Evolutionary conservation across 2,113 vertebrate species (phyloP).

Genomic region (Nycticorax nycticorax): DNA sequence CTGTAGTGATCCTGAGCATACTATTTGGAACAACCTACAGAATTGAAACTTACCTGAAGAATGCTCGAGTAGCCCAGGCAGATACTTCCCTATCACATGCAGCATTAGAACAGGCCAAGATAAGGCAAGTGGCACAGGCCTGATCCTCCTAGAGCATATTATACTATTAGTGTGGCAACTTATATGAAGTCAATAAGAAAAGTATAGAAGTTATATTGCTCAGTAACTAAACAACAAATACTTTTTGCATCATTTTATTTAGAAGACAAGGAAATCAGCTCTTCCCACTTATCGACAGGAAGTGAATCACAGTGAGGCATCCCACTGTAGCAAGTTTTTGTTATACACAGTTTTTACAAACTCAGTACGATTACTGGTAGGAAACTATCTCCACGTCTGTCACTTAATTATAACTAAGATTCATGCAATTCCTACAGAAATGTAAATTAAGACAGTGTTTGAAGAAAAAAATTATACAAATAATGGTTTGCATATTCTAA

Average conservation of each 20-base stretch:
- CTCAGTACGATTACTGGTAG: not conserved
- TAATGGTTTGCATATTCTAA: not conserved
- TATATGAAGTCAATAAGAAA: not conserved
- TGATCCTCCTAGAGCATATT: conserved; percentile 85
- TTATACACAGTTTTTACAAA: not conserved
- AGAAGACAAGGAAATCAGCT: not conserved
- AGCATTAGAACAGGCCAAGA: conserved; percentile 90
- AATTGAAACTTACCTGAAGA: conserved; percentile 85
- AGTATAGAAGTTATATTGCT: fast-evolving
- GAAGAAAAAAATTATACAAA: not conserved
- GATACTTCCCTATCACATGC: conserved; percentile 91
- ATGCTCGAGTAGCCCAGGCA: conserved; percentile 91
- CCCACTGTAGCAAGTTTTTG: not conserved
- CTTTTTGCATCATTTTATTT: not conserved
- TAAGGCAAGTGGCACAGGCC: conserved; percentile 92
- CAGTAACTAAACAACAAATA: not conserved
- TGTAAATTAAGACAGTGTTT: not conserved
- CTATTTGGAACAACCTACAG: not conserved
- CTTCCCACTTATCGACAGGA: fast-evolving
- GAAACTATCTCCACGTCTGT: not conserved
- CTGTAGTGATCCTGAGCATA: not conserved
- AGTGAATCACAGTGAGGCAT: not conserved
- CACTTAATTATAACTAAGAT: not conserved
- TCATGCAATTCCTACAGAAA: not conserved
- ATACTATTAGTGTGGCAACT: not conserved